Base-by-base conservation (phyloP, 2,797 vertebrate genomes). In the Erithacus rubecula region DNA sequence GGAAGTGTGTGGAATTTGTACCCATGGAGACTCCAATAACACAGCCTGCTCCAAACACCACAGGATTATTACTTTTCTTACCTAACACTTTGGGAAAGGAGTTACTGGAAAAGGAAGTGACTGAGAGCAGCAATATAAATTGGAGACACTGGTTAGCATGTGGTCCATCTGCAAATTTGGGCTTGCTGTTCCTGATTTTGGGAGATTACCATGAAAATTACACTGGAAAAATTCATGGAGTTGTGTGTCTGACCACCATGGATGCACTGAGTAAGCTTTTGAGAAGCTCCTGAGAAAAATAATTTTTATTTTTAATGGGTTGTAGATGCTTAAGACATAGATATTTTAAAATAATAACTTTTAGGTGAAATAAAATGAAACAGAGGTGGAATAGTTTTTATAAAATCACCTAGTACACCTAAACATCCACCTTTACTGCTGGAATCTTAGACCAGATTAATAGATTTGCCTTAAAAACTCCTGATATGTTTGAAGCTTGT, bases 1-100 rank as follows among this genome's bases (percentile, higher is more conserved):
- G 93, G 91, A 84, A 91, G 93, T 89, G 84, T 90, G 91, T 95
- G 94, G 91, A 94, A 75, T 91, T 15, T 20, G 91, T 95, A 90
- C 94, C 94, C 94, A 96, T 95, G 95, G 95, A 92, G 91, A 95
- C 91, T 92, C 93, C 94, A 94, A 93, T 72, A 96, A 93, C 94
- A 96, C 81, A 92, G 70, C 47, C 59, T 6, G 78, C 91, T 96
- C 82, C 93, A 96, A 84, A 53, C n/a, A 4, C 84, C n/a, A 5
- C 89, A 71, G 83, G 58, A 64, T 83, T 87, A 62, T 71, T 92
- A 7, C 32, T 83, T 87, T 84, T 53, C 91, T 92, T 94, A 94
- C 94, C 91, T 89, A 89, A 90, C 18, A 0, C 63, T 37, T 29
- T 1, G 20, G 87, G 67, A 82, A 85, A 82, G n/a, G 78, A 65